Conservation (phyloP, 2,113 vertebrate species). For the Bostrychus sinensis region DNA sequence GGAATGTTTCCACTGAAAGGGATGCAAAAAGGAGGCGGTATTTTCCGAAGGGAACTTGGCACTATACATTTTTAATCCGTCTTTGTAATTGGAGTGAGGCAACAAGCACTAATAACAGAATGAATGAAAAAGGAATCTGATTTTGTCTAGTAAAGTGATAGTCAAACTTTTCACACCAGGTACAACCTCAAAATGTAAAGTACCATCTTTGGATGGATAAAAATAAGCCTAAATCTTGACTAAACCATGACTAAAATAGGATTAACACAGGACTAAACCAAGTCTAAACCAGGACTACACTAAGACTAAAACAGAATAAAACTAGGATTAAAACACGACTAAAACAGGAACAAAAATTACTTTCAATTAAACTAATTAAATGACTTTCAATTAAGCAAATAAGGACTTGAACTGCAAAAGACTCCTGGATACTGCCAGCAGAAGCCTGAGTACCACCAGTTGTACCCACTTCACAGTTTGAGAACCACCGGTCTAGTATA, state of each 20-base stretch:
- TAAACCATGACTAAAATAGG: not conserved
- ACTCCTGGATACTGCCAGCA: no score
- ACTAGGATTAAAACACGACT: not conserved
- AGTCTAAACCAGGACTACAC: not conserved
- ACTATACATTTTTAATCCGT: no score
- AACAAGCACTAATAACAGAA: not conserved
- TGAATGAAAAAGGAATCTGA: not conserved
- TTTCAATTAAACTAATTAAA: no score
- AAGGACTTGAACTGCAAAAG: no score
- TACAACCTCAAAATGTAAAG: not conserved
- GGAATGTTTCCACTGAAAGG: slow-evolving; percentile 69
- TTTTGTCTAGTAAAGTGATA: not conserved
- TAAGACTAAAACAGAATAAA: not conserved
- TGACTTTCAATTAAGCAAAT: no score
- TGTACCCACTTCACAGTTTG: not conserved
- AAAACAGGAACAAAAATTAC: not conserved
- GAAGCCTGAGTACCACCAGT: not conserved
- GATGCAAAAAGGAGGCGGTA: slow-evolving; percentile 27
- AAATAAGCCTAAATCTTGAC: not conserved
- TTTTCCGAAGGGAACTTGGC: slow-evolving; percentile 10
- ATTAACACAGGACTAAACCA: no score
- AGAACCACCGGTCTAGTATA: not conserved
- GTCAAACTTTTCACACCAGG: not conserved
- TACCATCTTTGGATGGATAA: not conserved
- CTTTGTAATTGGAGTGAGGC: not conserved